Evolutionary conservation across 64 coral and sea anemone genomes (phyloP), one percentile per base, ranked within the genome.

Genomic region (Montipora cactus): DNA sequence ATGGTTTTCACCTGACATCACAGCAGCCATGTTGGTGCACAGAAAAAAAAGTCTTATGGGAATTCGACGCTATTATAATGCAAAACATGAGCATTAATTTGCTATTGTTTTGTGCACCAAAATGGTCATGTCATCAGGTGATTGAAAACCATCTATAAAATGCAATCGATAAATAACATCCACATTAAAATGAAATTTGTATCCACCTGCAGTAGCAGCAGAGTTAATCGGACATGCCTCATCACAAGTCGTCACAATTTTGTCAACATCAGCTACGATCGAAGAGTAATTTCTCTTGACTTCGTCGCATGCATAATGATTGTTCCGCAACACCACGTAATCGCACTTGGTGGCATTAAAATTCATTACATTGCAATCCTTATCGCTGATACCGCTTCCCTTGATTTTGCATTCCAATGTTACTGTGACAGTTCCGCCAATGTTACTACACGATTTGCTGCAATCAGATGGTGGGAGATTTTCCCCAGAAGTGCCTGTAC

Each of bases 301-400:
- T 19, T 67, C 59, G 59, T 45, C 81, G 14, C 57, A 68, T 5
- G 9, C 58, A 67, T n/a, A 83, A 14, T 8, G 14, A 1, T 83
- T 83, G 8, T 83, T 19, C 11, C 2, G 22, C 15, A 83, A 4
- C 7, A 47, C 58, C 10, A 83, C 81, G 8, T 83, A 83, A 15
- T 66, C 81, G 58, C 81, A 83, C 7, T 12, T 83, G 20, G 81
- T 83, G 0, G 13, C 13, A 20, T 83, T 83, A 12, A 83, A 83
- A 4, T 83, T 46, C 12, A 1, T 21, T 45, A 1, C 22, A 46
- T 83, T 67, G 25, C 81, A 83, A 18, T 83, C 22, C 14, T 59
- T 67, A 2, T 83, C 23, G 81, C 13, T 64, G 14, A 47, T 46
- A 25, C 25, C 44, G 16, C 11, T 19, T 67, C 37, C 59, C 15